Conservation (phyloP, 2,113 vertebrate species). For the Varanus salvator region DNA sequence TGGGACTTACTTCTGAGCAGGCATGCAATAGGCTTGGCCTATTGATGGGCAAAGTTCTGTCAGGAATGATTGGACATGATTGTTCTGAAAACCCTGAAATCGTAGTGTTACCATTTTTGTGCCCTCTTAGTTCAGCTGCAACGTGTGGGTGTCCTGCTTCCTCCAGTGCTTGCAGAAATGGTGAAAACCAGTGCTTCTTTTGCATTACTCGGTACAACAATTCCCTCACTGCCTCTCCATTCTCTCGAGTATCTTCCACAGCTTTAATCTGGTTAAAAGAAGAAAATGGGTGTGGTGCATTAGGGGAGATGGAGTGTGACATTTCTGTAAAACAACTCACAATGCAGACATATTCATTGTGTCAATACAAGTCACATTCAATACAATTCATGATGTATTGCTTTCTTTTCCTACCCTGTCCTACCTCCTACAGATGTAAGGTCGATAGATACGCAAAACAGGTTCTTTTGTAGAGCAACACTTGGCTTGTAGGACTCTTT, state of each 20-base stretch:
- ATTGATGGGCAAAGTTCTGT: too few species aligned
- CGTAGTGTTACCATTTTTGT: slow-evolving; percentile 64
- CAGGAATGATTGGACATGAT: background rate
- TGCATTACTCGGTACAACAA: slow-evolving; percentile 84
- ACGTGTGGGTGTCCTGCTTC: slow-evolving; percentile 74
- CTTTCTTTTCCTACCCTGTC: background rate
- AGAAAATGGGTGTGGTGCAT: background rate
- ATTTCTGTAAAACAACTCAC: background rate
- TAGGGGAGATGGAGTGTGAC: background rate
- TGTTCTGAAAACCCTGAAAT: background rate
- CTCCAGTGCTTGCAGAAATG: slow-evolving; percentile 80
- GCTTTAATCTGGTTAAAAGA: slow-evolving; percentile 75
- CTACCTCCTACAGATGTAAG: too few species aligned
- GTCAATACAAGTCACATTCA: too few species aligned
- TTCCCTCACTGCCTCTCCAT: slow-evolving; percentile 77
- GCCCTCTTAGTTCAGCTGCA: slow-evolving; percentile 75
- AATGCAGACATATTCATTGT: background rate
- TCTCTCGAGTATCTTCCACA: slow-evolving; percentile 63
- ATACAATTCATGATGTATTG: too few species aligned
- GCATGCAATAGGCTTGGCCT: too few species aligned
- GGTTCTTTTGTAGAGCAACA: too few species aligned
- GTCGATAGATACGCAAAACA: too few species aligned
- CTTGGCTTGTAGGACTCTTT: too few species aligned
- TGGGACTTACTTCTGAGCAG: too few species aligned
- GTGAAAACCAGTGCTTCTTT: slow-evolving; percentile 87